Conservation (phyloP, 1,140 invertebrate species). For the Venustaconcha ellipsiformis region DNA sequence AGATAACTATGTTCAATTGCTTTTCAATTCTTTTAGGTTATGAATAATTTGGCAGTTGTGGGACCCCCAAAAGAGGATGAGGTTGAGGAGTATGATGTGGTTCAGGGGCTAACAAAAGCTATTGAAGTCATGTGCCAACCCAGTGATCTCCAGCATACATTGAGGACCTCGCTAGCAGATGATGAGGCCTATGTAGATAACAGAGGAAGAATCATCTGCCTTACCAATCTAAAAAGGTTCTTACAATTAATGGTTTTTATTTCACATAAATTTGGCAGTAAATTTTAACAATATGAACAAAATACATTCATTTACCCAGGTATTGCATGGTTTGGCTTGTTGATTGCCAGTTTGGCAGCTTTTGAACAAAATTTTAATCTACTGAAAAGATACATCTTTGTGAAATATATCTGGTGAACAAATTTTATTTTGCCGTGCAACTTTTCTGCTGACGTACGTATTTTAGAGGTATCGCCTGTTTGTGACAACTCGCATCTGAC, state of each 20-base stretch:
- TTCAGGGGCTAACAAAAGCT: constrained; percentile 87
- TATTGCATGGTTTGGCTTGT: not conserved
- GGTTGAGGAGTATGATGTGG: constrained; percentile 76
- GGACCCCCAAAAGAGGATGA: constrained; percentile 73
- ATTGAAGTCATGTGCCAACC: constrained; percentile 87
- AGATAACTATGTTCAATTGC: not conserved
- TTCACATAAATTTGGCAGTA: too few relatives aligned
- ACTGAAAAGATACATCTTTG: too few relatives aligned
- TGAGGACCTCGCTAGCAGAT: constrained; percentile 71
- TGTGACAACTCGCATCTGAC: too few relatives aligned
- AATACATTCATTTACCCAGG: not conserved
- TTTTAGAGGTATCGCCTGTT: too few relatives aligned
- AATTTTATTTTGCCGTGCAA: too few relatives aligned
- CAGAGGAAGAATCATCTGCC: constrained; percentile 87
- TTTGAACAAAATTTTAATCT: not conserved
- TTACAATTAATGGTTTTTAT: constrained; percentile 2
- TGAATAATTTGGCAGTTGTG: constrained; percentile 72
- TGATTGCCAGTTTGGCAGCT: not conserved
- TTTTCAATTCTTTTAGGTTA: constrained; percentile 24
- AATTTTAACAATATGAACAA: too few relatives aligned
- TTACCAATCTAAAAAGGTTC: constrained; percentile 84
- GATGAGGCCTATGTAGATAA: constrained; percentile 73
- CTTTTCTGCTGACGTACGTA: too few relatives aligned
- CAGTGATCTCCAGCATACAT: constrained; percentile 79
- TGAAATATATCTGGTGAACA: too few relatives aligned